Percentiles rank a stretch among this genome's conserved stretches.
These are phyloP conservation scores for Noctilio leporinus DNA, from an alignment of 2,113 vertebrate genomes.

Conservation along the genomic window DNA sequence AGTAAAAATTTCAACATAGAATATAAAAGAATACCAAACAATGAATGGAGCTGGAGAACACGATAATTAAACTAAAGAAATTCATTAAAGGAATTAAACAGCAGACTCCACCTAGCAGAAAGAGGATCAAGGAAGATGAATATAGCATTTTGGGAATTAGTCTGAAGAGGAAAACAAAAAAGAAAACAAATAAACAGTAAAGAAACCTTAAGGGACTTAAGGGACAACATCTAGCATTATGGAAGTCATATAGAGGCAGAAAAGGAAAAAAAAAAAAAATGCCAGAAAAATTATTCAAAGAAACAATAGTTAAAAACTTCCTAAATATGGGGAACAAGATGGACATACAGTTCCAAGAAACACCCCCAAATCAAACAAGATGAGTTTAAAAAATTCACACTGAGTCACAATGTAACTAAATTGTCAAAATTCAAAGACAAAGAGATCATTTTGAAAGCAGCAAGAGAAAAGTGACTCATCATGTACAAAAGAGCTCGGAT, in stretches of 20 bases:
- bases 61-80: not conserved
- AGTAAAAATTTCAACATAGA: not conserved
- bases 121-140: not conserved
- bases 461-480: not conserved
- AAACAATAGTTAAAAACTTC: not conserved
- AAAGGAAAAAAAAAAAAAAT: not conserved
- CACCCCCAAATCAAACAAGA: not conserved
- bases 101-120: not conserved
- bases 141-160: not conserved
- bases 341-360: not conserved
- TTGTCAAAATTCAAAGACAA: not conserved
- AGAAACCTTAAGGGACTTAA: not conserved
- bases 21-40: not conserved
- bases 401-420: not conserved
- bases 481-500: not conserved
- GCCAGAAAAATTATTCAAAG: not conserved
- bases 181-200: not conserved
- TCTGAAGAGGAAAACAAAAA: not conserved
- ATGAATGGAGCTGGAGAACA: not conserved
- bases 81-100: not conserved
- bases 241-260: not conserved
- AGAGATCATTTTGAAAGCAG: not conserved
- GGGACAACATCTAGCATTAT: not conserved
- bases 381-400: not conserved
- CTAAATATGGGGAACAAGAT: not conserved